Percentiles rank a stretch among this genome's conserved stretches.
phyloP scores from a whole-genome alignment of 1,140 invertebrate genomes.

The Anoplolepis gracilipes region DNA sequence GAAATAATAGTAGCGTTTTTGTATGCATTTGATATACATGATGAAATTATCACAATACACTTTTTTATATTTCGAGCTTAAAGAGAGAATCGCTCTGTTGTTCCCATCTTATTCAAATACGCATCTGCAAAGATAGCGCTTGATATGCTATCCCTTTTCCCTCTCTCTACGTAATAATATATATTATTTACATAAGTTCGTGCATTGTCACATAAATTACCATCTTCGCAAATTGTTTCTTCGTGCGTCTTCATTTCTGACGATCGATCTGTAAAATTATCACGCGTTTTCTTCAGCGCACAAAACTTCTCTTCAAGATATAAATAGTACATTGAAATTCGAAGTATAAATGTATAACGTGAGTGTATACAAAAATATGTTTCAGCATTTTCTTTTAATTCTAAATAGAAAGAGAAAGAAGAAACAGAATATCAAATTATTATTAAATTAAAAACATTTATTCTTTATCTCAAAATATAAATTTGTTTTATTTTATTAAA shows the following conservation, averaged over 20 bases:
- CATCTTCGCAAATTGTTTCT: not conserved
- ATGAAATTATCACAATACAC: constrained; percentile 20
- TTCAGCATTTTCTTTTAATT: too few relatives aligned
- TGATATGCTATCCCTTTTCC: not conserved
- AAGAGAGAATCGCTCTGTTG: not conserved
- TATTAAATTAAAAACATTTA: too few relatives aligned
- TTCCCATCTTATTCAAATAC: not conserved
- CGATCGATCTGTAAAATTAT: not conserved
- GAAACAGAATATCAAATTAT: too few relatives aligned
- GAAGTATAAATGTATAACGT: too few relatives aligned
- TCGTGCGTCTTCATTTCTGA: not conserved
- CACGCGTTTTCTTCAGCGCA: not conserved
- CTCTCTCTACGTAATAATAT: too few relatives aligned
- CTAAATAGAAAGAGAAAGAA: too few relatives aligned
- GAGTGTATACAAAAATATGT: too few relatives aligned
- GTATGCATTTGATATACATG: not conserved
- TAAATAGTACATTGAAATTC: not conserved
- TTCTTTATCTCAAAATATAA: too few relatives aligned
- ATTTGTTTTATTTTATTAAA: too few relatives aligned
- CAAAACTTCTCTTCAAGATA: not conserved
- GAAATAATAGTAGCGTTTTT: not conserved
- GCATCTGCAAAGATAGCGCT: not conserved
- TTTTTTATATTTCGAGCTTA: not conserved
- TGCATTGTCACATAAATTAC: too few relatives aligned
- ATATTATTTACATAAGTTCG: not conserved